Conservation (phyloP, 2,113 vertebrate genomes). For the Phrynosoma blainvillii region DNA sequence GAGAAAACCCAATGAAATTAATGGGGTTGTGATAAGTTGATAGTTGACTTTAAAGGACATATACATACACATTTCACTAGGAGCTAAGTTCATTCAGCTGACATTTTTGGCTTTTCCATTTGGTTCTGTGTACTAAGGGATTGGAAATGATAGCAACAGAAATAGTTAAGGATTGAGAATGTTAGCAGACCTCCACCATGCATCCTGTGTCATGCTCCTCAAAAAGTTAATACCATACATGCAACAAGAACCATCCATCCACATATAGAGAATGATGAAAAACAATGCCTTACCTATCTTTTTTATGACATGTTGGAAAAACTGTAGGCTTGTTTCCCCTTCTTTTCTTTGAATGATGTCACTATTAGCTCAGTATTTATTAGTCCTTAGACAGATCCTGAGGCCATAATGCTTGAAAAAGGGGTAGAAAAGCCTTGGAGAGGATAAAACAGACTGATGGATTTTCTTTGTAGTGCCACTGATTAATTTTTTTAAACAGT, state of each 20-base stretch:
- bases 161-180: slow-evolving; percentile 13
- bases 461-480: slow-evolving; percentile 25
- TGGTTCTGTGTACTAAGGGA: slow-evolving; percentile 15
- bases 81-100: background rate
- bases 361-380: slow-evolving; percentile 47
- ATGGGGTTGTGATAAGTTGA: too few species aligned
- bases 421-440: slow-evolving; percentile 35
- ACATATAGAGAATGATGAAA: background rate
- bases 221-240: background rate
- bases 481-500: slow-evolving; percentile 38
- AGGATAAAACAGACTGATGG: background rate
- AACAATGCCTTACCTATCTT: slow-evolving; percentile 29
- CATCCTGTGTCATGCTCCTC: slow-evolving; percentile 7
- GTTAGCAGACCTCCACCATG: slow-evolving; percentile 21
- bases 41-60: too few species aligned
- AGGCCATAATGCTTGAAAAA: slow-evolving; percentile 30
- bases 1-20: background rate
- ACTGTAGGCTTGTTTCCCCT: slow-evolving; percentile 13
- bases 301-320: background rate
- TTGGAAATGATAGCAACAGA: slow-evolving; percentile 31
- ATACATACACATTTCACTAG: too few species aligned
- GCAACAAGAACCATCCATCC: slow-evolving; percentile 6
- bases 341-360: slow-evolving; percentile 25
- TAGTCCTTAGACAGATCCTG: slow-evolving; percentile 36
- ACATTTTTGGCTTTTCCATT: background rate